Percentiles rank a stretch among this genome's conserved stretches.
These are phyloP conservation scores for Triplophysa siluroides DNA, from an alignment of 2,113 vertebrate species.

Conservation along the genomic window DNA sequence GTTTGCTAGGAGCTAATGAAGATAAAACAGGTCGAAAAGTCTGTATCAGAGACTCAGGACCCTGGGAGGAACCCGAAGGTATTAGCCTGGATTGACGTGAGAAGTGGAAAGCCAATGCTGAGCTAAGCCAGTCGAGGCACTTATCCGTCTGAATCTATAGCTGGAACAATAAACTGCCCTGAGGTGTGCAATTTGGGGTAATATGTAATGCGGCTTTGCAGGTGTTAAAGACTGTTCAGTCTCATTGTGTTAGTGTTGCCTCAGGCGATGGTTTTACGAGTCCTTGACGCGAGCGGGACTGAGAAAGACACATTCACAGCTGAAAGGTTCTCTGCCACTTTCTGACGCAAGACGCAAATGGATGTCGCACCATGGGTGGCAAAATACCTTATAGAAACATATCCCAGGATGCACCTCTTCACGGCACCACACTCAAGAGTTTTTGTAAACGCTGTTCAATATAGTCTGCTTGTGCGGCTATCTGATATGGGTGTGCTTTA, in stretches of 20 bases:
- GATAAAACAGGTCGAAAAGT: not conserved
- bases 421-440: not conserved
- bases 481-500: conserved; percentile 22
- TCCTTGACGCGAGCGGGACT: conserved; percentile 45
- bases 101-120: conserved; percentile 28
- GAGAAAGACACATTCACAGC: conserved; percentile 39
- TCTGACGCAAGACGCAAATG: conserved; percentile 45
- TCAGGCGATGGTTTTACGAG: conserved; percentile 44
- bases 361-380: conserved; percentile 17
- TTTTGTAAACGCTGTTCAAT: conserved; percentile 1
- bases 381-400: conserved; percentile 15
- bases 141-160: conserved; percentile 38
- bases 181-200: conserved; percentile 35
- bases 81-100: conserved; percentile 30
- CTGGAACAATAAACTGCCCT: conserved; percentile 33
- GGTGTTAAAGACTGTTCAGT: conserved; percentile 44
- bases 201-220: conserved; percentile 47
- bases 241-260: conserved; percentile 39
- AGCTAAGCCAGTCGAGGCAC: conserved; percentile 11
- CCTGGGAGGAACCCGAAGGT: not conserved
- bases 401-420: conserved; percentile 40
- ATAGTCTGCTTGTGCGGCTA: not conserved
- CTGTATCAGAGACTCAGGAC: not conserved
- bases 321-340: conserved; percentile 16
- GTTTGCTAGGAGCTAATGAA: conserved; percentile 10